Base-by-base conservation (phyloP, 1,140 invertebrate species). In the Dysdera silvatica region DNA sequence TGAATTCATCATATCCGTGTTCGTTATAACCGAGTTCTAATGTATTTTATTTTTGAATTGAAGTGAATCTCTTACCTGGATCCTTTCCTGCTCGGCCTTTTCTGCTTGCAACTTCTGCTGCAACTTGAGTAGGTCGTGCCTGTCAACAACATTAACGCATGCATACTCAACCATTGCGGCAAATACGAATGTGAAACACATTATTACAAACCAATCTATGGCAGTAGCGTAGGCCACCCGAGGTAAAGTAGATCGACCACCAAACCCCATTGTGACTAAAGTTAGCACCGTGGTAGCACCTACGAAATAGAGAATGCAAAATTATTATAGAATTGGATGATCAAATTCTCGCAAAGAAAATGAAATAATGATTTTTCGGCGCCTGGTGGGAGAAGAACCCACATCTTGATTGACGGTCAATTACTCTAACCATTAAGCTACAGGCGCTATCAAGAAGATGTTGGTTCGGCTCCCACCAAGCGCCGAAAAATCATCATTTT, bases 231-330 rank as follows among this genome's bases (percentile, higher is more conserved):
- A 83, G 4, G 80, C 77, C 8, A 83, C 81, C 58, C 78, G 72
- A 8, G 83, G 82, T 56, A 82, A 73, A 41, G 79, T 78, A 14
- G 80, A 76, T 23, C 82, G 68, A 8, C 79, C 80, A 16, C 81
- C 80, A 71, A 84, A 81, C 2, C 80, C 80, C 33, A 84, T 77
- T 1, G 81, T 82, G 2, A 81, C 80, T 57, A 82, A 79, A 29
- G 81, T 82, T 41, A 84, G 74, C n/a, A 83, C 80, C 2, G 82
- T 82, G 26, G 80, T 83, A 28, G 82, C 80, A 40, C 81, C 82
- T 83, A 69, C 23, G 52, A 51, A 23, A 2, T 24, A 45, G 53
- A 16, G 24, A 35, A 33, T 23, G 20, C 4, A 53, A 12, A 33
- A 33, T n/a, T 55, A 43, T 48, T 28, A n/a, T n/a, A n/a, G n/a